Conservation (phyloP, 2,797 vertebrate genomes). For the Pangasius macronema region DNA sequence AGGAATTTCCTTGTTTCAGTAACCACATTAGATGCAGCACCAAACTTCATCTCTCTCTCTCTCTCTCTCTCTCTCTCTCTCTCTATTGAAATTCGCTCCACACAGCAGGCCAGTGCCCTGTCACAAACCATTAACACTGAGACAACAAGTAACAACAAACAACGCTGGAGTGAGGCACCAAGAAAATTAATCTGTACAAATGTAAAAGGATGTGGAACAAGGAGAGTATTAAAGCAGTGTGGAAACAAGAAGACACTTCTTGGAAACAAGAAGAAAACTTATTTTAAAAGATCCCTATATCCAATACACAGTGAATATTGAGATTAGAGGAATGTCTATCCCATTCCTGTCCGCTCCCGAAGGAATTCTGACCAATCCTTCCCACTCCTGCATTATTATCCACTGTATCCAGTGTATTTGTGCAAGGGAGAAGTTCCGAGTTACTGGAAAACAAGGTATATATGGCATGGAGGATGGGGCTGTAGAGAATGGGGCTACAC, state of each 20-base stretch:
- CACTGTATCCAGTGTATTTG: neutral
- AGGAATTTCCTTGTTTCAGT: constrained; percentile 1
- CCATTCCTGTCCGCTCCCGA: neutral
- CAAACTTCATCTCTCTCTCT: constrained; percentile 7
- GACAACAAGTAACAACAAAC: constrained; percentile 56
- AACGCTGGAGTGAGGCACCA: constrained; percentile 41
- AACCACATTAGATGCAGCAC: neutral
- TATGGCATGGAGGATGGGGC: neutral
- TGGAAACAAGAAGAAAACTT: neutral
- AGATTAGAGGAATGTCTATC: neutral
- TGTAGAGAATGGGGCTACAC: neutral
- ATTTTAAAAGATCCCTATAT: neutral
- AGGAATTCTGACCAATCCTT: neutral
- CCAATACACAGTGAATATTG: neutral
- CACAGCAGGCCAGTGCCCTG: constrained; percentile 44
- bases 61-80: neutral
- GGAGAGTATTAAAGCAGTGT: constrained; percentile 48
- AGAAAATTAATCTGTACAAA: constrained; percentile 60
- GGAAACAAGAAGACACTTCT: neutral
- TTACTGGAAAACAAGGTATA: neutral
- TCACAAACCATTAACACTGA: constrained; percentile 58
- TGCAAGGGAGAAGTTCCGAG: neutral
- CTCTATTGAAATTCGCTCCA: constrained; percentile 55
- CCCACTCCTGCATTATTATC: neutral
- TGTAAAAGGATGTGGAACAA: constrained; percentile 56